These are phyloP conservation scores for Apodemia hepburni DNA, from an alignment of 2,888 invertebrate genomes.

Conservation along the genomic window DNA sequence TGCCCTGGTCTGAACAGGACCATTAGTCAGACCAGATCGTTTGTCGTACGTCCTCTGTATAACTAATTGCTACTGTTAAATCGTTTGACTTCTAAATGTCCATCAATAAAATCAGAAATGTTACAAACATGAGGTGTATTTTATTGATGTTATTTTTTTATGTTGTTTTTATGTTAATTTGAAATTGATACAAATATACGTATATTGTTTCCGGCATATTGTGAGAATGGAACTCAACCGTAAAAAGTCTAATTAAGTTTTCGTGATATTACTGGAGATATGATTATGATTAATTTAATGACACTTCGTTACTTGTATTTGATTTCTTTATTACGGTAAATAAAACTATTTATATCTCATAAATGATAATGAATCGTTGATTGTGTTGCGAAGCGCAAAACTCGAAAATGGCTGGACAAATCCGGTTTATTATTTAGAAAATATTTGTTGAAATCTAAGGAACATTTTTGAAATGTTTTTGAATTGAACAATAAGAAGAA, in stretches of 20 bases:
- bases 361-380: no score
- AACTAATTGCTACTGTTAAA: conserved; percentile 71
- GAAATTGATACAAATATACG: neutral
- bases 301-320: no score
- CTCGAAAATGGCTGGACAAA: no score
- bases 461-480: no score
- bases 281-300: neutral
- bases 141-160: neutral
- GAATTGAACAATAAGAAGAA: no score
- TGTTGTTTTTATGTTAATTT: neutral
- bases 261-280: neutral
- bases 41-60: conserved; percentile 63
- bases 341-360: no score
- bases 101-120: conserved; percentile 30
- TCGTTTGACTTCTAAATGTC: conserved; percentile 47
- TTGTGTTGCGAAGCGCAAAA: no score
- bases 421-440: no score
- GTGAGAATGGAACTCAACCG: neutral
- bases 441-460: no score
- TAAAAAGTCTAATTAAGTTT: neutral
- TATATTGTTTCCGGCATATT: neutral
- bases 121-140: neutral
- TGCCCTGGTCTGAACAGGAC: conserved; percentile 39
- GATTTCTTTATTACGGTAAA: no score
- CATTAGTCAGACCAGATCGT: conserved; percentile 65